Conservation (phyloP, 30 jellyfish, hydroid and myxozoan species). For the Rhopilema esculentum region DNA sequence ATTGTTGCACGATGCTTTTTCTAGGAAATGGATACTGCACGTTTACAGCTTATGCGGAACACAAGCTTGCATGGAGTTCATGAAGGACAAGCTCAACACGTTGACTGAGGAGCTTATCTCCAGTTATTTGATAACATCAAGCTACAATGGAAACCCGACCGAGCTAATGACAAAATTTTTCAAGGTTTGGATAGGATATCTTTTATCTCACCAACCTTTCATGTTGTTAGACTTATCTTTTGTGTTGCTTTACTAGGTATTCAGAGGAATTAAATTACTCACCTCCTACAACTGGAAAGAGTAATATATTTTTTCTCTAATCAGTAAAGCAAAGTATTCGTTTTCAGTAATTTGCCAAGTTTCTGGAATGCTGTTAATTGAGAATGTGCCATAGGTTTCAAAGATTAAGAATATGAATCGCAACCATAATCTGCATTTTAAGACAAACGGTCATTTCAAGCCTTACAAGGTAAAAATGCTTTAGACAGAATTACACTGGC, state of each 20-base stretch:
- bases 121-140: constrained; percentile 16
- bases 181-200: constrained; percentile 47
- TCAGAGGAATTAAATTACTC: too few species aligned
- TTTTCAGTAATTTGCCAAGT: background rate
- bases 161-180: constrained; percentile 5
- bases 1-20: background rate
- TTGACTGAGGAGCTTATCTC: constrained; percentile 58
- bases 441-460: background rate
- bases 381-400: background rate
- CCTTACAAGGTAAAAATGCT: background rate
- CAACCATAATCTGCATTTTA: background rate
- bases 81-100: constrained; percentile 34
- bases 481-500: background rate
- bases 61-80: constrained; percentile 46
- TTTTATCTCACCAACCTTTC: background rate
- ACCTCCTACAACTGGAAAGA: too few species aligned
- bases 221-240: too few species aligned
- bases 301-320: too few species aligned
- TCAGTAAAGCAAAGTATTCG: too few species aligned
- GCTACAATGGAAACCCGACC: constrained; percentile 70
- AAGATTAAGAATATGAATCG: background rate
- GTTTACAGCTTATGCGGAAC: constrained; percentile 60
- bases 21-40: constrained; percentile 60
- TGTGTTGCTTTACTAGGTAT: too few species aligned
- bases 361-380: background rate